A percentile compares a stretch with the other conserved stretches of the same genome.
phyloP scores from a whole-genome alignment of 2,888 invertebrate genomes.

The Limenitis camilla region DNA sequence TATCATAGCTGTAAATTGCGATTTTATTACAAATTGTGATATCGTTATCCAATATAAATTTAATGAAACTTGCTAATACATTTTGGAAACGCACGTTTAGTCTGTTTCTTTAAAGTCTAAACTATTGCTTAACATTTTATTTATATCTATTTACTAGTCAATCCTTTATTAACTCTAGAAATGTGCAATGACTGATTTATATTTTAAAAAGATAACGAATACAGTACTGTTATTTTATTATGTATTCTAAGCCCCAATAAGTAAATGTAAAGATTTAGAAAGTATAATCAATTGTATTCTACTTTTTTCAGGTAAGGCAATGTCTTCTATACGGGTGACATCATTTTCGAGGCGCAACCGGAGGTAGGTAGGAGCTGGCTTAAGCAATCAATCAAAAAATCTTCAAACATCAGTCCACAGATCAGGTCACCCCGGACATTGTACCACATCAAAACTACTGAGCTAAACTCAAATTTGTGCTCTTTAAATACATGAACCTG shows the following conservation, averaged over 20 bases:
- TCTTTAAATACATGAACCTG: conserved; percentile 49
- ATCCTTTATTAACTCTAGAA: neutral
- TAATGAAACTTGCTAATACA: neutral
- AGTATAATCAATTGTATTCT: conserved; percentile 23
- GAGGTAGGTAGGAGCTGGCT: conserved; percentile 59
- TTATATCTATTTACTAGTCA: neutral
- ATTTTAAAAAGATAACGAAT: too few relatives aligned
- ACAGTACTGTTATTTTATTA: too few relatives aligned
- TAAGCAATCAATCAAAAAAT: conserved; percentile 44
- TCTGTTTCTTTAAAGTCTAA: too few relatives aligned
- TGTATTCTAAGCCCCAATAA: too few relatives aligned
- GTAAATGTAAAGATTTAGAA: neutral
- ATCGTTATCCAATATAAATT: neutral
- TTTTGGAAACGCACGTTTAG: too few relatives aligned
- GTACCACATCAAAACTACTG: conserved; percentile 38
- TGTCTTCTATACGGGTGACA: conserved; percentile 67
- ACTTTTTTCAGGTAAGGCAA: conserved; percentile 70
- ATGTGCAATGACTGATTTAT: too few relatives aligned
- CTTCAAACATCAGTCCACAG: conserved; percentile 25
- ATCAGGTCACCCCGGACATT: conserved; percentile 37
- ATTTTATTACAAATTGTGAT: neutral
- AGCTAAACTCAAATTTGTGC: conserved; percentile 35
- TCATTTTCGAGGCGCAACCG: conserved; percentile 44
- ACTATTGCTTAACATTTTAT: too few relatives aligned
- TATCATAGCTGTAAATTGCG: conserved; percentile 2